Evolutionary conservation across 2,888 invertebrate genomes (phyloP).

Genomic region (Tuta absoluta): DNA sequence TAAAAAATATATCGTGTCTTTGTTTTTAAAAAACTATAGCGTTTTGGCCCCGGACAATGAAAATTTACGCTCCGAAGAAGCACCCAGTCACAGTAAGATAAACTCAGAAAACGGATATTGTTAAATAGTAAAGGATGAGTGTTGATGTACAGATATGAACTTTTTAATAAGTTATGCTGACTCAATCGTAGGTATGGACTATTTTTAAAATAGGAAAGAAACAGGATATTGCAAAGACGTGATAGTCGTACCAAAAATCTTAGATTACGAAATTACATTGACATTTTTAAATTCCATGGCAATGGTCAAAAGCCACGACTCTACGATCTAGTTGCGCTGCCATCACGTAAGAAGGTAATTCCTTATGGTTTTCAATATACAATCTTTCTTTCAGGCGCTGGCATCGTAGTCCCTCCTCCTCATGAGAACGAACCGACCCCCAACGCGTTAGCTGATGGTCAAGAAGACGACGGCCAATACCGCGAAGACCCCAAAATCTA

Average conservation of each 20-base stretch:
- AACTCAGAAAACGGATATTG: not conserved
- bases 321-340: too few species aligned
- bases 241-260: not conserved
- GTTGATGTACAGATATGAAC: too few species aligned
- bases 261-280: not conserved
- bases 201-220: not conserved
- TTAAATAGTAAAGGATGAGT: too few species aligned
- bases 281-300: too few species aligned
- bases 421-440: constrained; percentile 81
- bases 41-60: too few species aligned
- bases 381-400: constrained; percentile 67
- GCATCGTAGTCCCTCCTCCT: constrained; percentile 92
- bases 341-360: too few species aligned
- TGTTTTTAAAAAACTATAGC: too few species aligned
- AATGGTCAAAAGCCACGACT: not conserved
- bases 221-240: not conserved
- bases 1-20: too few species aligned
- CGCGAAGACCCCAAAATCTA: constrained; percentile 91
- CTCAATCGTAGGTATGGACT: too few species aligned
- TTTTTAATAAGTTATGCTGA: too few species aligned
- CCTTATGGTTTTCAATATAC: not conserved
- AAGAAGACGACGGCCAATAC: constrained; percentile 93
- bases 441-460: constrained; percentile 81
- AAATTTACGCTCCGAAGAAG: too few species aligned
- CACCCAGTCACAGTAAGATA: not conserved